Evolutionary conservation across 2,888 invertebrate species (phyloP), one percentile per base, ranked within the genome.

Genomic region (Epinotia bilunana): DNA sequence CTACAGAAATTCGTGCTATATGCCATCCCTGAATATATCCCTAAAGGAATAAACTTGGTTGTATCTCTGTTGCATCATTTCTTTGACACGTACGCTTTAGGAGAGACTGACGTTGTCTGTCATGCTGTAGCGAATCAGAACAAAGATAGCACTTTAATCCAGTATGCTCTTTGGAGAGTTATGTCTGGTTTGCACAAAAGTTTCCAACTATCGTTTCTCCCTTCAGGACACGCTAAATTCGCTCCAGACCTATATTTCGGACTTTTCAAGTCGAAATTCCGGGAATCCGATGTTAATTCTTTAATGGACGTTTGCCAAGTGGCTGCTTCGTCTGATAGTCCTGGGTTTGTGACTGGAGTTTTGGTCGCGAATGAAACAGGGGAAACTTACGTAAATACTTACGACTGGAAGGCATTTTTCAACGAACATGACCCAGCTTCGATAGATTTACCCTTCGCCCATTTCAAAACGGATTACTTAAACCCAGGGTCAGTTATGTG

Each of bases 61-160:
- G 20, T 63, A 46, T 63, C 63, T 43, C 23, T 63, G 7, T 46
- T 63, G 46, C 20, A 63, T 63, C 46, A 63, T 63, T 63, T 63
- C 63, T 63, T 63, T 6, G 20, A 46, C 13, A 20, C 11, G 1
- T 63, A 20, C 46, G 63, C 23, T 23, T 20, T 46, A 23, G 63
- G 63, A 11, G 63, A 63, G 46, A 63, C 46, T 3, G 20, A 63
- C 23, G 63, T 63, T 11, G 63, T 63, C 4, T 63, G 63, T 4
- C 63, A 63, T 16, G 20, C 63, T 0, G 53, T 53, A 1, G 20
- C 6, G 13, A 46, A 63, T 46, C 13, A 13, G 20, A 43, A 20
- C 16, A 63, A 46, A 16, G 16, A 63, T 46, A 46, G 13, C 7
- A 16, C n/a, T 46, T 12, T 46, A 46, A 63, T 63, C 2, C 46